These are phyloP conservation scores for Bos javanicus DNA, from an alignment of 2,113 vertebrate genomes.

Conservation along the genomic window DNA sequence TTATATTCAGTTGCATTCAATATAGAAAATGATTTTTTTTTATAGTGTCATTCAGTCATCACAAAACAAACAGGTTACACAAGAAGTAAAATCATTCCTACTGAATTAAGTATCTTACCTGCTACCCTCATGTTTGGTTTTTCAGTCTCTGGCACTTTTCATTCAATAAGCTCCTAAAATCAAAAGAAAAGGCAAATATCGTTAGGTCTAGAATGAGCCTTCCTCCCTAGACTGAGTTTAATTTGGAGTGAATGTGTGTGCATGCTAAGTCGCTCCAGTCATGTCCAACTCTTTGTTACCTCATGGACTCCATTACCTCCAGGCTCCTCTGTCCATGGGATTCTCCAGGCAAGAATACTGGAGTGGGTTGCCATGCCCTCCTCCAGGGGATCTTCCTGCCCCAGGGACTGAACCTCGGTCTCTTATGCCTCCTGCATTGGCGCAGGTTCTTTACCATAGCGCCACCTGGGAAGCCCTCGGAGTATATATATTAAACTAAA, in stretches of 20 bases:
- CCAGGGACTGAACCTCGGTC: background rate
- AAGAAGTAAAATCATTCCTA: background rate
- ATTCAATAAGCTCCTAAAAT: constrained; percentile 79
- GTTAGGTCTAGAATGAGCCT: constrained; percentile 19
- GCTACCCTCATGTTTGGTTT: constrained; percentile 83
- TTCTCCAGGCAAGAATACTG: background rate
- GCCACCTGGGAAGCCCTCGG: background rate
- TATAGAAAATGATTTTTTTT: background rate
- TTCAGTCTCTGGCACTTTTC: constrained; percentile 65
- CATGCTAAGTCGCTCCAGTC: background rate
- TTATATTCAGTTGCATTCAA: background rate
- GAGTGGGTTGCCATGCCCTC: background rate
- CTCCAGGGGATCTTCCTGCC: background rate
- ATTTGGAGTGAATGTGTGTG: background rate
- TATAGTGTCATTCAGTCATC: background rate
- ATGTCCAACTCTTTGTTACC: background rate
- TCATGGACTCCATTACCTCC: background rate
- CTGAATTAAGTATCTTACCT: constrained; percentile 63
- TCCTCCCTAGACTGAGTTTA: background rate
- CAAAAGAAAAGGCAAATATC: constrained; percentile 44
- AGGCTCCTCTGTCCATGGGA: background rate
- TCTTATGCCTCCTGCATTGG: background rate
- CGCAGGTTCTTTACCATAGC: background rate
- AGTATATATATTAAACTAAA: background rate
- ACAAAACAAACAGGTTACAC: background rate